Evolutionary conservation across 2,113 vertebrate genomes (phyloP).

Genomic region (Bufo gargarizans): DNA sequence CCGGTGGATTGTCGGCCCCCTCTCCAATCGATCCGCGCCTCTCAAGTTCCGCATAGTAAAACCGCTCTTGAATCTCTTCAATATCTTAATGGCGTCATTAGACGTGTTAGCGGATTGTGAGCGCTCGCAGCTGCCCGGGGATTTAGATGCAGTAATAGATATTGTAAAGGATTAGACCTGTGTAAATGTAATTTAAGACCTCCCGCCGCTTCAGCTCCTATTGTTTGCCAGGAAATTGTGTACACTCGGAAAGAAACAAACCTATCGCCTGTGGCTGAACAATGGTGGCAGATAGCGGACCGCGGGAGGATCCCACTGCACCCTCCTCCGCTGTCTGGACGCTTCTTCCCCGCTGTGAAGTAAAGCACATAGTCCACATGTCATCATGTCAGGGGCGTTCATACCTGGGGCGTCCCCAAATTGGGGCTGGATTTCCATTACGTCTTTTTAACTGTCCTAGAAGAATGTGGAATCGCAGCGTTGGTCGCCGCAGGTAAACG

Average conservation of each 20-base stretch:
- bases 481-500: too few relatives aligned
- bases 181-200: constrained; percentile 54
- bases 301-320: background rate
- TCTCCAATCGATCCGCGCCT: background rate
- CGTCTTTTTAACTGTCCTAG: too few relatives aligned
- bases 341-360: too few relatives aligned
- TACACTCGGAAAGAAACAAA: constrained; percentile 40
- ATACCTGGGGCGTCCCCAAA: too few relatives aligned
- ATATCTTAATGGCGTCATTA: constrained; percentile 46
- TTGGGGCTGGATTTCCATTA: too few relatives aligned
- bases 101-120: constrained; percentile 25
- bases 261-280: constrained; percentile 12
- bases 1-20: background rate
- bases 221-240: constrained; percentile 51
- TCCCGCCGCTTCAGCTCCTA: constrained; percentile 33
- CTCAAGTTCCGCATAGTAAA: background rate
- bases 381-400: too few relatives aligned
- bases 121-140: constrained; percentile 32
- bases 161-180: constrained; percentile 52
- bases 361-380: too few relatives aligned
- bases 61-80: constrained; percentile 14
- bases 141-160: constrained; percentile 55
- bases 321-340: too few relatives aligned
- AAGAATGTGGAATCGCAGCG: too few relatives aligned
- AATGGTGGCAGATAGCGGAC: constrained; percentile 10